A percentile compares a stretch with the other conserved stretches of the same genome.
phyloP scores from a whole-genome alignment of 2,797 vertebrate species.

The Falco novaeseelandiae region DNA sequence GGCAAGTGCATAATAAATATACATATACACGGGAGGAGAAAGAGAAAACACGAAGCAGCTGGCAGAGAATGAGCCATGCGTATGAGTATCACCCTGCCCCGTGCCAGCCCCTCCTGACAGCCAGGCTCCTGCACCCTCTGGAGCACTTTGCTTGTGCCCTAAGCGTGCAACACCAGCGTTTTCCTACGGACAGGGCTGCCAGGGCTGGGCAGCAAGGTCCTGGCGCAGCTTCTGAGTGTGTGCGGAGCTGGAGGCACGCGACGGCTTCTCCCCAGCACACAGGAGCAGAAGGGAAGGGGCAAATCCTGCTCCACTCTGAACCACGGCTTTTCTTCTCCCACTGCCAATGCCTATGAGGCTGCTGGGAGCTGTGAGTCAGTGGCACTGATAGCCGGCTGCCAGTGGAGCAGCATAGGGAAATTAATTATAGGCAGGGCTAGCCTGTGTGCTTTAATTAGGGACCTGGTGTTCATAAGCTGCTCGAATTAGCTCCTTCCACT shows the following conservation, averaged over 20 bases:
- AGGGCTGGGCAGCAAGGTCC: background rate
- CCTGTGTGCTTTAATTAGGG: constrained; percentile 53
- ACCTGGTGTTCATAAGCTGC: constrained; percentile 22
- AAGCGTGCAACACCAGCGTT: too few relatives aligned
- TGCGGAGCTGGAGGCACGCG: background rate
- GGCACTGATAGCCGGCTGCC: background rate
- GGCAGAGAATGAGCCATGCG: background rate
- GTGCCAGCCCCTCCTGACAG: background rate
- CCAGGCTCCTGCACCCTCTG: background rate
- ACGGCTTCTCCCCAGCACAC: background rate
- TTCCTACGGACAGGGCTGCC: too few relatives aligned
- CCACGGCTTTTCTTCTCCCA: accelerated
- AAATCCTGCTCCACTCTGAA: background rate
- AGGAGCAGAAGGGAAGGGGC: background rate
- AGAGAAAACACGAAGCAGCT: background rate
- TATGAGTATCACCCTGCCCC: background rate
- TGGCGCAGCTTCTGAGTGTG: background rate
- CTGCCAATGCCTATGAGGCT: background rate
- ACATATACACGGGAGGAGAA: background rate
- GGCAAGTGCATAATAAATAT: background rate
- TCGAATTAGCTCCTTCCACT: constrained; percentile 21
- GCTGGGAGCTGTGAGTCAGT: background rate
- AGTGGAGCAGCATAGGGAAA: background rate
- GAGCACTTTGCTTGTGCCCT: background rate
- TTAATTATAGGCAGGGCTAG: constrained; percentile 52